These are phyloP conservation scores for Nomada hirtipes DNA, from an alignment of 2,888 invertebrate species.

Conservation along the genomic window DNA sequence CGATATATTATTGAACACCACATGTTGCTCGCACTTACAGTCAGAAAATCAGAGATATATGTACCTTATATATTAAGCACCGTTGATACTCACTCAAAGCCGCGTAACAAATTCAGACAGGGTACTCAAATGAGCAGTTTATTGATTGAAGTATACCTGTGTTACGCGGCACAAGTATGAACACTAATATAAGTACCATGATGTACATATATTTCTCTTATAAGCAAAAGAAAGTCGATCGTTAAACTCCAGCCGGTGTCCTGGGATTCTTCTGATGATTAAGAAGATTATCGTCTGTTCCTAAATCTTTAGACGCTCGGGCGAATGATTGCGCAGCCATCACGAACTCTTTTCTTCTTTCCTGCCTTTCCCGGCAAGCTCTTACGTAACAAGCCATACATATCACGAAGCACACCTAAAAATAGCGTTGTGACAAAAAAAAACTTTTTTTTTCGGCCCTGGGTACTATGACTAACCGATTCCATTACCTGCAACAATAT, in stretches of 20 bases:
- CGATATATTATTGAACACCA: not conserved
- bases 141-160: too few relatives aligned
- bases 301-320: conserved; percentile 30
- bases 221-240: not conserved
- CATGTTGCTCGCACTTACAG: too few relatives aligned
- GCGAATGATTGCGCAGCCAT: conserved; percentile 57
- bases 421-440: not conserved
- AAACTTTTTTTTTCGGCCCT: not conserved
- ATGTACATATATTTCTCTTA: not conserved
- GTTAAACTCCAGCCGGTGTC: conserved; percentile 5
- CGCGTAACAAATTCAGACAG: not conserved
- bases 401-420: conserved; percentile 86
- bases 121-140: not conserved
- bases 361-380: conserved; percentile 86
- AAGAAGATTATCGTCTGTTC: conserved; percentile 34
- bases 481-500: conserved; percentile 86
- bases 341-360: conserved; percentile 73
- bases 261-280: conserved; percentile 23
- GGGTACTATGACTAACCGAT: not conserved
- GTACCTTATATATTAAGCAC: not conserved
- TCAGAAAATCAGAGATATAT: not conserved
- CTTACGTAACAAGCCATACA: conserved; percentile 87
- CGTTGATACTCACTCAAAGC: not conserved
- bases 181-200: not conserved
- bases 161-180: not conserved